Evolutionary conservation across 2,797 vertebrate species (phyloP).

Genomic region (Ptychobarbus kaznakovi): DNA sequence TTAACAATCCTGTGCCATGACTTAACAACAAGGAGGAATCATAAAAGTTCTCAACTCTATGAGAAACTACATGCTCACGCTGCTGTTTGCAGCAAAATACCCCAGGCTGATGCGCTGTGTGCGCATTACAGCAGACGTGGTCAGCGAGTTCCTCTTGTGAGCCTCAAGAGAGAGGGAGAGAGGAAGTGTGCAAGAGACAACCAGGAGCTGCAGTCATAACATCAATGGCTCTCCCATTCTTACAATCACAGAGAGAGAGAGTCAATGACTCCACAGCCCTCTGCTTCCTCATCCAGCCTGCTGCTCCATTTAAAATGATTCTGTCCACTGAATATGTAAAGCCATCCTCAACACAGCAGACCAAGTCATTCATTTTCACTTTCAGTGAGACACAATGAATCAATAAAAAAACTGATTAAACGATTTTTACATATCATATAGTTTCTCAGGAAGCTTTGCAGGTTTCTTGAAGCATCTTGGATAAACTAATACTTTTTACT

Average conservation of each 20-base stretch:
- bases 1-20: not conserved
- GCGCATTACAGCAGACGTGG: slow-evolving; percentile 22
- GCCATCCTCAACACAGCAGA: not conserved
- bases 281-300: slow-evolving; percentile 33
- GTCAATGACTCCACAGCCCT: slow-evolving; percentile 7
- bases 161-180: slow-evolving; percentile 7
- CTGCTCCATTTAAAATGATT: not conserved
- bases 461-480: too few relatives aligned
- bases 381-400: not conserved
- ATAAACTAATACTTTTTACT: too few relatives aligned
- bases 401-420: not conserved
- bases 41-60: not conserved
- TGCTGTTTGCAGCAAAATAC: not conserved
- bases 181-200: slow-evolving; percentile 55
- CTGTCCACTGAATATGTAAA: not conserved
- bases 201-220: slow-evolving; percentile 53
- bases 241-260: slow-evolving; percentile 21
- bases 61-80: not conserved
- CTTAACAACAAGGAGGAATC: not conserved
- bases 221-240: slow-evolving; percentile 33
- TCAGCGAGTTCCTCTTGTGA: slow-evolving; percentile 37
- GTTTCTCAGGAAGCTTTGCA: too few relatives aligned
- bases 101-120: not conserved
- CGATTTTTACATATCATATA: not conserved
- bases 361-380: not conserved